Percentiles rank a stretch among this genome's conserved stretches.
These are phyloP conservation scores for Ostrea denselamellosa DNA, from an alignment of 1,140 invertebrate genomes.

Conservation along the genomic window DNA sequence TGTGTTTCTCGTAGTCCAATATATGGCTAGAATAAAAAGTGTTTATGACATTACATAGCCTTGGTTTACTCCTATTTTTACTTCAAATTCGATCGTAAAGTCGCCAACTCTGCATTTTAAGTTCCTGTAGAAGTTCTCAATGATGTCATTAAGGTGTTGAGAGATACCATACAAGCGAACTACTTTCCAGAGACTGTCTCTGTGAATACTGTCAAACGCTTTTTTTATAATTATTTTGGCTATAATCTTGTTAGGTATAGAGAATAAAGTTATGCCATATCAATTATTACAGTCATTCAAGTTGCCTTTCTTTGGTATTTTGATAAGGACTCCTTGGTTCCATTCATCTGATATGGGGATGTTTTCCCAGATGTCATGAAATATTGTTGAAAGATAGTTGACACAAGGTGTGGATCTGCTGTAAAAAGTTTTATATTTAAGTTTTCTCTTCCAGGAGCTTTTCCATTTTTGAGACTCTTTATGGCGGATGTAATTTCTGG, in stretches of 20 bases:
- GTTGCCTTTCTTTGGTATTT: slow-evolving; percentile 41
- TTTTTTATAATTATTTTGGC: neutral
- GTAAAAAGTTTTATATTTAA: slow-evolving; percentile 42
- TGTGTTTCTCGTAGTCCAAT: too few relatives aligned
- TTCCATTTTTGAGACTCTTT: slow-evolving; percentile 37
- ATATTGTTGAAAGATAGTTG: slow-evolving; percentile 6
- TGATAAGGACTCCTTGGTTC: slow-evolving; percentile 33
- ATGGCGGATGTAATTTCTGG: neutral
- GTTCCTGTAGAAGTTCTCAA: slow-evolving; percentile 43
- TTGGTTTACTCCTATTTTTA: slow-evolving; percentile 24
- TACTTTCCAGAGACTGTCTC: neutral
- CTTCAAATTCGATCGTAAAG: neutral
- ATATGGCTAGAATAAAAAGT: too few relatives aligned
- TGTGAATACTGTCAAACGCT: slow-evolving; percentile 19
- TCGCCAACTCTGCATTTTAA: slow-evolving; percentile 39
- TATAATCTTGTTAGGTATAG: slow-evolving; percentile 42
- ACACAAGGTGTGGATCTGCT: neutral
- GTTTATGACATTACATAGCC: too few relatives aligned
- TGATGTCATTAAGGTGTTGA: neutral
- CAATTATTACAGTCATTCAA: slow-evolving; percentile 48
- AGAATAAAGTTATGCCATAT: slow-evolving; percentile 6
- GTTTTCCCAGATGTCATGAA: neutral
- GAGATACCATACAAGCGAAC: slow-evolving; percentile 31
- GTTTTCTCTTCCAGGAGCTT: slow-evolving; percentile 19
- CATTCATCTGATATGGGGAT: slow-evolving; percentile 31